Evolutionary conservation across 2,888 invertebrate species (phyloP).

Genomic region (Drosophila acutilabella): DNA sequence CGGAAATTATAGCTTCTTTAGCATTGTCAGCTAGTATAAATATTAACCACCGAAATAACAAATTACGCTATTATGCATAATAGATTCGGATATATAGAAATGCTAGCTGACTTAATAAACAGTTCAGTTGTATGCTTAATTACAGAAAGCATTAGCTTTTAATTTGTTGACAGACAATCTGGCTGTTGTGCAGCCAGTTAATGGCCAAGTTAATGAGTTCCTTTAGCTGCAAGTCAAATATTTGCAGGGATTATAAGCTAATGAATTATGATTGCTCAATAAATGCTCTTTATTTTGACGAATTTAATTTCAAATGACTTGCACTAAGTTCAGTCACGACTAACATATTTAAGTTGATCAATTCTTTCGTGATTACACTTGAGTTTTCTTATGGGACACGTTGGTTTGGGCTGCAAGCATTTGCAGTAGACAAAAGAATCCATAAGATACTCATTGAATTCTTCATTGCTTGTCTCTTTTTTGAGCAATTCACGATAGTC

Average conservation of each 20-base stretch:
- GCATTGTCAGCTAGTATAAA: constrained; percentile 9
- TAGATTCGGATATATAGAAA: constrained; percentile 8
- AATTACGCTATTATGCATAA: constrained; percentile 7
- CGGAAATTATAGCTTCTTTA: constrained; percentile 5
- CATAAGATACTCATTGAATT: constrained; percentile 74
- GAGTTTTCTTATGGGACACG: constrained; percentile 65
- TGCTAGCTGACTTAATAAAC: constrained; percentile 7
- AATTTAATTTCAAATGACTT: constrained; percentile 2
- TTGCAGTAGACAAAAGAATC: constrained; percentile 72
- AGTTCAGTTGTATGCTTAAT: constrained; percentile 6
- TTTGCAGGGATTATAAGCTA: constrained; percentile 11
- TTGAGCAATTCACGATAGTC: constrained; percentile 69
- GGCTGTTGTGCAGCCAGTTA: constrained; percentile 22
- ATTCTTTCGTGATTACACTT: constrained; percentile 48
- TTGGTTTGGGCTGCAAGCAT: constrained; percentile 57
- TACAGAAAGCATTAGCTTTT: constrained; percentile 16
- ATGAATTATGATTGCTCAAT: not conserved
- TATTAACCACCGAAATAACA: constrained; percentile 1
- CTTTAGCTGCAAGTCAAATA: not conserved
- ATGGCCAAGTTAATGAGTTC: constrained; percentile 43
- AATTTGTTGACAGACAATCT: constrained; percentile 17
- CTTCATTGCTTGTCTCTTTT: constrained; percentile 55
- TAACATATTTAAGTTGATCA: constrained; percentile 51
- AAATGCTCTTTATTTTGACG: not conserved
- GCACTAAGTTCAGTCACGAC: constrained; percentile 29